Conservation (phyloP, 2,888 invertebrate genomes). For the Unio delphinus region DNA sequence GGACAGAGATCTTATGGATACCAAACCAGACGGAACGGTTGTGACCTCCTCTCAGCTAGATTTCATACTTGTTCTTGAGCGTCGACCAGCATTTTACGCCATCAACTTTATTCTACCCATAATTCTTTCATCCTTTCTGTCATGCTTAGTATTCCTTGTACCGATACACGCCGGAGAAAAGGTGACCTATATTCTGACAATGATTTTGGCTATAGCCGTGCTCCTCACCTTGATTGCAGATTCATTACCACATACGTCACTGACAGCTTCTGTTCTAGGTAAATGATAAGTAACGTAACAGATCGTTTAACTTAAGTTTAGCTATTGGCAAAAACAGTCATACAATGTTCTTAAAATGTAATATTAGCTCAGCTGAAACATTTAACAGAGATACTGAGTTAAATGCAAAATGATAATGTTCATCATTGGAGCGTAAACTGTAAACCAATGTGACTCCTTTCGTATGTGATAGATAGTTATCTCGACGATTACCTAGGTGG, state of each 20-base stretch:
- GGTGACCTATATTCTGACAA: conserved; percentile 30
- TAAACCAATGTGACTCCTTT: too few species aligned
- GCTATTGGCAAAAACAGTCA: background rate
- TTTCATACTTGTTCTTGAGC: background rate
- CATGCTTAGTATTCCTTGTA: conserved; percentile 22
- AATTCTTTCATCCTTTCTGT: conserved; percentile 22
- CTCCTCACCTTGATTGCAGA: conserved; percentile 26
- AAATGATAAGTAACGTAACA: background rate
- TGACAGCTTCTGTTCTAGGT: conserved; percentile 32
- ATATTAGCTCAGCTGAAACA: too few species aligned
- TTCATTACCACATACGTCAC: conserved; percentile 31
- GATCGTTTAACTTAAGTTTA: background rate
- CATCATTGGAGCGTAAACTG: too few species aligned
- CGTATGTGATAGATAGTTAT: too few species aligned
- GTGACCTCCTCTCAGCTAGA: too few species aligned
- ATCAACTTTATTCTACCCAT: conserved; percentile 28
- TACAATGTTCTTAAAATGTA: background rate
- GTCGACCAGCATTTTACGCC: conserved; percentile 27
- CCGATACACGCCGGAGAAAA: conserved; percentile 35
- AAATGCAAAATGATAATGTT: too few species aligned
- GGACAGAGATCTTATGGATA: too few species aligned
- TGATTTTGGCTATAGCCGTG: conserved; percentile 31
- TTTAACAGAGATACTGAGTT: too few species aligned
- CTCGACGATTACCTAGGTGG: too few species aligned
- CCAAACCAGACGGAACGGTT: too few species aligned